Percentiles rank a stretch among this genome's conserved stretches.
phyloP scores from a whole-genome alignment of 2,888 invertebrate species.

The Lasioglossum leucozonium region DNA sequence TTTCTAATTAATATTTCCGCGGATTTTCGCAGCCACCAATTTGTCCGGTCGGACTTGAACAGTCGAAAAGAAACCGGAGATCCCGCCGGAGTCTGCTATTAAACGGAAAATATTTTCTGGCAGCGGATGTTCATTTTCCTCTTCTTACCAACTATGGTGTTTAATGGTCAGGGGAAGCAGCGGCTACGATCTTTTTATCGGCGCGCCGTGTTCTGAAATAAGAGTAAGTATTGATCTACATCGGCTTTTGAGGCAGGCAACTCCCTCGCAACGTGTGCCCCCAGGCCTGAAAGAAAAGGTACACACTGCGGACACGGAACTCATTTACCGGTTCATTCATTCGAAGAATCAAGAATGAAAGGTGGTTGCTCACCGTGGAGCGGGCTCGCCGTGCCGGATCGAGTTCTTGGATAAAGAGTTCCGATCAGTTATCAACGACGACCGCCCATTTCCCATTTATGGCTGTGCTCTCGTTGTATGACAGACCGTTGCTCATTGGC shows the following conservation, averaged over 20 bases:
- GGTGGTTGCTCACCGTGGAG: slow-evolving; percentile 55
- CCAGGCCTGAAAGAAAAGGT: slow-evolving; percentile 27
- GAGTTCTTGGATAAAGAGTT: slow-evolving; percentile 59
- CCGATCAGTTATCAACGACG: slow-evolving; percentile 56
- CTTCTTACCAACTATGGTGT: not conserved
- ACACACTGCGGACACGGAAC: slow-evolving; percentile 46
- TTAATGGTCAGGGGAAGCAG: slow-evolving; percentile 29
- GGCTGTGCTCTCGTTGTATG: slow-evolving; percentile 20
- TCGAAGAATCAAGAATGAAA: slow-evolving; percentile 62
- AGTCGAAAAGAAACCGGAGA: not conserved
- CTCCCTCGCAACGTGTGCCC: not conserved
- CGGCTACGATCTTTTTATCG: not conserved
- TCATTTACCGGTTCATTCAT: slow-evolving; percentile 67
- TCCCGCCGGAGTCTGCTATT: not conserved
- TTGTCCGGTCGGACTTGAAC: not conserved
- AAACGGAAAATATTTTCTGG: not conserved
- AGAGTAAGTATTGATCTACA: slow-evolving; percentile 38
- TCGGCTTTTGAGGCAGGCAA: slow-evolving; percentile 32
- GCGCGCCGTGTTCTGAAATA: not conserved
- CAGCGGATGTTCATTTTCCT: not conserved
- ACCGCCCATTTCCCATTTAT: slow-evolving; percentile 54
- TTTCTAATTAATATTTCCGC: not conserved
- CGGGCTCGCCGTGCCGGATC: slow-evolving; percentile 50
- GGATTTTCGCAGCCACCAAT: not conserved
- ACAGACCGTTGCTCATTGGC: slow-evolving; percentile 32